phyloP scores from a whole-genome alignment of 2,113 vertebrate genomes.

The Dipodomys spectabilis region DNA sequence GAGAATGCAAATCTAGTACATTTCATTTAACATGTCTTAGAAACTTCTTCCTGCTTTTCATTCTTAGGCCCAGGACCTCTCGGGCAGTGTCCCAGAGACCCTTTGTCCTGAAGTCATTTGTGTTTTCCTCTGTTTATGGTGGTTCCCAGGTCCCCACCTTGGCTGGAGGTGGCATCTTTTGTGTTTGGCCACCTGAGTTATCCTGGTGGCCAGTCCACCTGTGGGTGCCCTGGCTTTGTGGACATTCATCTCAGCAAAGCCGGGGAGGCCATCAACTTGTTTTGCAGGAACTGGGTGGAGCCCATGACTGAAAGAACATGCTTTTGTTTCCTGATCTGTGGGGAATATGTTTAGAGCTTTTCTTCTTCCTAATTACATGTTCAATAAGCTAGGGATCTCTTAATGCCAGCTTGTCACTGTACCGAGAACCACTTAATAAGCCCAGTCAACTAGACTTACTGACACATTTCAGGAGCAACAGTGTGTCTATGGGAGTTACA shows the following conservation, averaged over 20 bases:
- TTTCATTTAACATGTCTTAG: background rate
- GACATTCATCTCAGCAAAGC: background rate
- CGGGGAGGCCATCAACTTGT: background rate
- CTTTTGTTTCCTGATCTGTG: slow-evolving; percentile 50
- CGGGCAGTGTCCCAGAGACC: background rate
- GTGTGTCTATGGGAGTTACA: background rate
- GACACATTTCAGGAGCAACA: background rate
- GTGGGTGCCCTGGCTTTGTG: background rate
- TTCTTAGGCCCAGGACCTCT: background rate
- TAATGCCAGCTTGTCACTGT: background rate
- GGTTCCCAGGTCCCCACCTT: fast-evolving
- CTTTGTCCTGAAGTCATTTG: background rate
- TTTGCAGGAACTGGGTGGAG: slow-evolving; percentile 75
- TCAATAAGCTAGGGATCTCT: background rate
- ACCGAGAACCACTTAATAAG: background rate
- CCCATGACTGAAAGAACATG: background rate
- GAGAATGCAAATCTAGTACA: background rate
- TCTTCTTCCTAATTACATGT: slow-evolving; percentile 63
- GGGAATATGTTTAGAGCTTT: slow-evolving; percentile 55
- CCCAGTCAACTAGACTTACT: background rate
- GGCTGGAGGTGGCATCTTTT: background rate
- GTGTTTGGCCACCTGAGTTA: background rate
- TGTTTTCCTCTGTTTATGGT: background rate
- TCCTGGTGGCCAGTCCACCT: background rate
- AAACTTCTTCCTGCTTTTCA: fast-evolving